Evolutionary conservation across 2,888 invertebrate species (phyloP).

Genomic region (Coleophora flavipennella): DNA sequence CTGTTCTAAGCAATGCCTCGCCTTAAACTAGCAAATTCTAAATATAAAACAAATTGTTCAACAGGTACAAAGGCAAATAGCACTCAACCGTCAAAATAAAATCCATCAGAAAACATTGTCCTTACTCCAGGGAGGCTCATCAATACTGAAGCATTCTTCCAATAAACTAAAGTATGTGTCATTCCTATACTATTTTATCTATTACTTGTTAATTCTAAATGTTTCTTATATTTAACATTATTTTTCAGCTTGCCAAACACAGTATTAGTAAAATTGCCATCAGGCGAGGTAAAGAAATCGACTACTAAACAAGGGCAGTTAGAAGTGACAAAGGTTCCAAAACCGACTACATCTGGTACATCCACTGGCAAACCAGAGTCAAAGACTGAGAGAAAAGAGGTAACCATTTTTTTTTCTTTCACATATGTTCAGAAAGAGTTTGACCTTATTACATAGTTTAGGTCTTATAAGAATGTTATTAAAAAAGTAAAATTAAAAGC

Average conservation of each 20-base stretch:
- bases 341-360: slow-evolving; percentile 47
- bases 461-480: too few species aligned
- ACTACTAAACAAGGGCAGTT: slow-evolving; percentile 52
- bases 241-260: slow-evolving; percentile 56
- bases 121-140: slow-evolving; percentile 79
- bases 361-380: slow-evolving; percentile 36
- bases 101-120: slow-evolving; percentile 81
- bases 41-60: too few species aligned
- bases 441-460: too few species aligned
- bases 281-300: slow-evolving; percentile 56
- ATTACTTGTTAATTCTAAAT: not conserved
- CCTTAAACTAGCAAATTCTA: too few species aligned
- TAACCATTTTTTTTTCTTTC: slow-evolving; percentile 20
- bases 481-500: too few species aligned
- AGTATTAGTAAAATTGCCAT: slow-evolving; percentile 59
- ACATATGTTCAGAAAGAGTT: too few species aligned
- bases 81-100: slow-evolving; percentile 80
- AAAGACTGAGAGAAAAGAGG: slow-evolving; percentile 53
- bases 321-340: slow-evolving; percentile 52
- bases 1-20: too few species aligned
- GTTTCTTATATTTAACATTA: not conserved
- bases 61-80: slow-evolving; percentile 83
- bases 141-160: slow-evolving; percentile 61
- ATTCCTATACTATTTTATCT: not conserved
- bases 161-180: slow-evolving; percentile 57